Evolutionary conservation across 2,113 vertebrate genomes (phyloP).

Genomic region (Pipra filicauda): DNA sequence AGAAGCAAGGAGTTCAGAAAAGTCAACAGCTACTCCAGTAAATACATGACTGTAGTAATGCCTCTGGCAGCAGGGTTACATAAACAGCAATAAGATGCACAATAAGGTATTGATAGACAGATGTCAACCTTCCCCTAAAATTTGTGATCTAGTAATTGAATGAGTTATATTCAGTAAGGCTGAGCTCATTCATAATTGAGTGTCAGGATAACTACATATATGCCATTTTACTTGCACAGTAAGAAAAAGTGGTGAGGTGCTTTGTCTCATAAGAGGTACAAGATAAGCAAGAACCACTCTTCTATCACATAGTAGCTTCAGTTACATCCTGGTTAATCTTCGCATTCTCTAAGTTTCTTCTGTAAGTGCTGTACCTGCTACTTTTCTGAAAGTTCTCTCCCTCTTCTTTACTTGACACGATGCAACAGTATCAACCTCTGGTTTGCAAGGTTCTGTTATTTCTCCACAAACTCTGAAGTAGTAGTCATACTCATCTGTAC

Average conservation of each 20-base stretch:
- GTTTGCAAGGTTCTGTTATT: slow-evolving; percentile 70
- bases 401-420: slow-evolving; percentile 84
- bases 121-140: background rate
- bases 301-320: background rate
- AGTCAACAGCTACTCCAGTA: background rate
- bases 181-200: background rate
- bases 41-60: background rate
- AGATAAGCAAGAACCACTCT: background rate
- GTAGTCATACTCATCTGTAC: slow-evolving; percentile 79
- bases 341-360: background rate
- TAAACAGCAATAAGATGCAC: background rate
- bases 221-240: background rate
- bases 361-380: slow-evolving; percentile 78
- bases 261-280: background rate
- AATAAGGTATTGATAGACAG: background rate
- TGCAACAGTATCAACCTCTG: slow-evolving; percentile 37
- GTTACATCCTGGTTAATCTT: background rate
- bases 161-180: background rate
- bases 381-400: slow-evolving; percentile 54
- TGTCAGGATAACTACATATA: background rate
- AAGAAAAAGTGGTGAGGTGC: background rate
- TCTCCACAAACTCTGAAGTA: slow-evolving; percentile 85
- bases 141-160: background rate
- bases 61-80: background rate
- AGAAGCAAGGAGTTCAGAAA: slow-evolving; percentile 2